Conservation (phyloP, 2,797 vertebrate genomes). For the Pangasius larnaudii region DNA sequence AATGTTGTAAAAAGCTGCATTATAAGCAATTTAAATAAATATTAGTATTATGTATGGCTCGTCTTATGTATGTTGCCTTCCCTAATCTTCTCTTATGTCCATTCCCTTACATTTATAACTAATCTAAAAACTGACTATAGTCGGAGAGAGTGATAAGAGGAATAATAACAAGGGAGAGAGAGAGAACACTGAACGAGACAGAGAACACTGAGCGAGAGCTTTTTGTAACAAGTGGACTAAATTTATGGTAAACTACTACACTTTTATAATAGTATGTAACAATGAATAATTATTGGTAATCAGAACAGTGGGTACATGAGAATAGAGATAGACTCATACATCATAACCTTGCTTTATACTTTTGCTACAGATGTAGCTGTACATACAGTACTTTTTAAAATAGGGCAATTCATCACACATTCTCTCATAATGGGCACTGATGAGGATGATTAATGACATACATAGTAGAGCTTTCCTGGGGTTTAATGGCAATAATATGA, state of each 20-base stretch:
- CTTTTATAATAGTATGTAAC: conserved; percentile 77
- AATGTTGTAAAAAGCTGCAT: conserved; percentile 64
- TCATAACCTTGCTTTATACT: conserved; percentile 63
- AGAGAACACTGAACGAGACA: background rate
- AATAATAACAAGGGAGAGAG: conserved; percentile 51
- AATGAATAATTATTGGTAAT: conserved; percentile 81
- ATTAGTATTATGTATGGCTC: conserved; percentile 61
- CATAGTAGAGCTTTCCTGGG: background rate
- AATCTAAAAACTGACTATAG: background rate
- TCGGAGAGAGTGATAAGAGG: conserved; percentile 51
- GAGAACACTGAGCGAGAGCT: background rate
- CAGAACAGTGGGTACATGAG: conserved; percentile 72
- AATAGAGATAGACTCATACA: conserved; percentile 73
- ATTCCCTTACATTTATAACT: background rate
- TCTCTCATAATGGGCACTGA: conserved; percentile 67
- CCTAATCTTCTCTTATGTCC: background rate
- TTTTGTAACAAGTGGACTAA: conserved; percentile 39
- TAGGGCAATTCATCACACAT: conserved; percentile 76
- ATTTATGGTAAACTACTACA: conserved; percentile 76
- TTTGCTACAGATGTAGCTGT: conserved; percentile 50
- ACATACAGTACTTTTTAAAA: conserved; percentile 65
- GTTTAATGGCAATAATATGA: conserved; percentile 24
- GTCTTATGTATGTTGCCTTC: conserved; percentile 62
- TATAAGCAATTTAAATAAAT: conserved; percentile 68
- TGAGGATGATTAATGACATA: conserved; percentile 58